Percentiles rank a stretch among this genome's conserved stretches.
Conservation (phyloP, 2,888 invertebrate species). For the Trachelus iudaicus region DNA sequence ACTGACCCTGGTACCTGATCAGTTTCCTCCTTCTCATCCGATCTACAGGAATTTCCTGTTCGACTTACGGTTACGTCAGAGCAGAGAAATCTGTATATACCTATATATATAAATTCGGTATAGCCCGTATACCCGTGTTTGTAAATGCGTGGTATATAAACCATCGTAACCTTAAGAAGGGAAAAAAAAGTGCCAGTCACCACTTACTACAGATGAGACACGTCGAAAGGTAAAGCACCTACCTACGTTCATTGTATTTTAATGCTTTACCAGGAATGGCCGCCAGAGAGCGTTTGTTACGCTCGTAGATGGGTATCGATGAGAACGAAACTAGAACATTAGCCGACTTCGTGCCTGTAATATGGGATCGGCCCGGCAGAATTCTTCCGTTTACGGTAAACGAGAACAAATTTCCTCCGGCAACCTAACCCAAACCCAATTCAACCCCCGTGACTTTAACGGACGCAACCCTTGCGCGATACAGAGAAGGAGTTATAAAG, state of each 20-base stretch:
- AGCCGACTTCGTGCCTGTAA: slow-evolving; percentile 8
- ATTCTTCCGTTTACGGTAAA: slow-evolving; percentile 10
- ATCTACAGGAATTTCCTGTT: too few species aligned
- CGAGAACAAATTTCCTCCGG: slow-evolving; percentile 5
- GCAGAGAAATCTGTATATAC: too few species aligned
- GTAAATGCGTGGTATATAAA: neutral
- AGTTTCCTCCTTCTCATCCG: too few species aligned
- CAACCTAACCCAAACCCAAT: neutral
- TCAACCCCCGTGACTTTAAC: too few species aligned
- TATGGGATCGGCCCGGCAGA: slow-evolving; percentile 7
- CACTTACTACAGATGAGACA: neutral
- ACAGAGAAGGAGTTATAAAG: too few species aligned
- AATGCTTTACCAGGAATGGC: slow-evolving; percentile 5
- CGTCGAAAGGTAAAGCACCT: slow-evolving; percentile 2
- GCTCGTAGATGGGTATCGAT: slow-evolving; percentile 14
- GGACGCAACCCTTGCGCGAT: too few species aligned
- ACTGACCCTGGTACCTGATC: too few species aligned
- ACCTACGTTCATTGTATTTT: slow-evolving; percentile 15
- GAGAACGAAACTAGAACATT: slow-evolving; percentile 14
- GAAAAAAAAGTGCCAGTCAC: neutral
- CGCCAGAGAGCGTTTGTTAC: slow-evolving; percentile 12
- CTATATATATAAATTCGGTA: too few species aligned
- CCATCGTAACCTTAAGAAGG: neutral
- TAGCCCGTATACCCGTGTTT: too few species aligned
- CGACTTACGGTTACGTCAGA: too few species aligned